Conservation (phyloP, 1,140 invertebrate genomes). For the Cotesia vestalis region DNA sequence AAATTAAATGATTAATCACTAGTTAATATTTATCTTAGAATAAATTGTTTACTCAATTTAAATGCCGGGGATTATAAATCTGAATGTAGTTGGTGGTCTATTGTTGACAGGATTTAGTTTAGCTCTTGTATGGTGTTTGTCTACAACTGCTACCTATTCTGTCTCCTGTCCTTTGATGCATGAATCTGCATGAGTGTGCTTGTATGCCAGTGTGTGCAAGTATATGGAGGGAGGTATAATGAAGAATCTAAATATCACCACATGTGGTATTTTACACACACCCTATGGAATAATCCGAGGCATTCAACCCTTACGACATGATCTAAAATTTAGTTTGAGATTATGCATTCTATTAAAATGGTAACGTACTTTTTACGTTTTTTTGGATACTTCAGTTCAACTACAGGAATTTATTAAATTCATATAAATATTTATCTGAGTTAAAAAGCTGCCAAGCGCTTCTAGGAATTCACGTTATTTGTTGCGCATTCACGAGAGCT, state of each 20-base stretch:
- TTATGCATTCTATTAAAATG: no score
- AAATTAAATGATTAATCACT: no score
- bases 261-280: constrained; percentile 16
- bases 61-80: constrained; percentile 5
- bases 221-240: constrained; percentile 26
- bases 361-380: no score
- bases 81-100: background rate
- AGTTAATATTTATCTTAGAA: no score
- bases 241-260: constrained; percentile 39
- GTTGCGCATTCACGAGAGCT: no score
- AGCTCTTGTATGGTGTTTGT: background rate
- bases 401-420: no score
- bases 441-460: no score
- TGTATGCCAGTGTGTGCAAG: constrained; percentile 1
- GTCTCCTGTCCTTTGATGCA: no score
- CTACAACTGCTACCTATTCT: background rate
- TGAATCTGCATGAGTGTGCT: background rate
- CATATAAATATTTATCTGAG: no score
- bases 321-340: constrained; percentile 1
- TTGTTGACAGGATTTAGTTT: constrained; percentile 21
- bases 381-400: no score
- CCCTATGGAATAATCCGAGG: constrained; percentile 16
- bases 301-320: constrained; percentile 6
- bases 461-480: no score
- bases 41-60: background rate